Evolutionary conservation across 1,140 invertebrate species (phyloP).

Genomic region (Eriosoma lanigerum): DNA sequence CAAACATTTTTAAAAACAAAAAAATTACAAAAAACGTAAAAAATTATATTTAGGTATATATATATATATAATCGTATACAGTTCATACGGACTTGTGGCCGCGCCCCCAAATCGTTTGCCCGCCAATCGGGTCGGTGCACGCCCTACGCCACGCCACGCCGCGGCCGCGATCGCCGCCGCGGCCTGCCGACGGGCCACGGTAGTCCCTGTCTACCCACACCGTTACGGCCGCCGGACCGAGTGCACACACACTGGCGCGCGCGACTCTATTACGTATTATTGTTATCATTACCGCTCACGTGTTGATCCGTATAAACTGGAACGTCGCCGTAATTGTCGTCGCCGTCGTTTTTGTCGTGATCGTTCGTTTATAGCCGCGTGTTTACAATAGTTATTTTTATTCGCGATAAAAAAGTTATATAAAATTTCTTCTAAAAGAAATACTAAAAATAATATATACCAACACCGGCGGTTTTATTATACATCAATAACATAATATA

Average conservation of each 20-base stretch:
- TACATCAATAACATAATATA: too few species aligned
- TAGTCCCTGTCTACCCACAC: not conserved
- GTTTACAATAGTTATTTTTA: too few species aligned
- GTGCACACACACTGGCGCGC: not conserved
- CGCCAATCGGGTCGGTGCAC: slow-evolving; percentile 23
- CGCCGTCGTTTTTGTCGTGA: not conserved
- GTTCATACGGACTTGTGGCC: not conserved
- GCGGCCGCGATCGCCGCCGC: not conserved
- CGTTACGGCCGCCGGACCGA: not conserved
- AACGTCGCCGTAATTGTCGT: slow-evolving; percentile 1
- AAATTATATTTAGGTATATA: too few species aligned
- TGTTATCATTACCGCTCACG: slow-evolving; percentile 9
- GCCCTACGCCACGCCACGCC: not conserved
- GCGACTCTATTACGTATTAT: not conserved
- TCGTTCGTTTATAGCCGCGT: too few species aligned
- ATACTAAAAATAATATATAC: too few species aligned
- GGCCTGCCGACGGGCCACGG: not conserved
- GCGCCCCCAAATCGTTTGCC: slow-evolving; percentile 18
- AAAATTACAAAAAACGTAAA: too few species aligned
- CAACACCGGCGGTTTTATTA: too few species aligned
- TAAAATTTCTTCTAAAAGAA: too few species aligned
- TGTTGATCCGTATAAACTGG: slow-evolving; percentile 7
- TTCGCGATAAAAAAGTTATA: too few species aligned
- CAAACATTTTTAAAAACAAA: too few species aligned
- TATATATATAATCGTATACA: too few species aligned